Base-by-base conservation (phyloP, 2,113 vertebrate genomes). In the Cololabis saira region DNA sequence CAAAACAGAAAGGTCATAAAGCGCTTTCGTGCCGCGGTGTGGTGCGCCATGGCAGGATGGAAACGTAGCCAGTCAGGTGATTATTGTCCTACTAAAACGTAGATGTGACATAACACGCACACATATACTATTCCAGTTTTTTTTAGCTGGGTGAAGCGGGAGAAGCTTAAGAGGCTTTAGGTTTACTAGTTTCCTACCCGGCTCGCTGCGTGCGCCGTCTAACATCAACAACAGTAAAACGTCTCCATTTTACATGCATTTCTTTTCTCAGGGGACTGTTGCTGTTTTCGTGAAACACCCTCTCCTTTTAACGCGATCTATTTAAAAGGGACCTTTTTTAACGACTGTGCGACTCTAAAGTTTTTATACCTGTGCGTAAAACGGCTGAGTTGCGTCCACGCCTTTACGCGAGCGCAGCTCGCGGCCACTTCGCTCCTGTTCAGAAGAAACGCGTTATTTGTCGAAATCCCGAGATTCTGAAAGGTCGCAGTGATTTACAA, bases 401-500 rank as follows among this genome's bases (percentile, higher is more conserved):
- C 61, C 11, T 64, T 61, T 48, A 48, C 13, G 22, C 67, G 61
- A 37, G 74, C 33, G 33, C 33, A 9, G 10, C 33, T 11, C 10
- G 10, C 33, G 33, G 33, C 33, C 33, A 37, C 3, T 7, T 37
- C 33, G 33, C 33, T 11, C 1, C 33, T 37, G 33, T 37, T 9
- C 10, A 4, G 1, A 11, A 37, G 33, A 10, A 45, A 72, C 62
- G 9, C 14, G 57, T 0, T 24, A 14, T 59, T 12, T 55, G 61
- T 71, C 64, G 2, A 4, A 43, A 19, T 3, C 24, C 54, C 17
- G 61, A 16, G 12, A 16, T 37, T 8, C 61, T 2, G 13, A 42
- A 45, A 37, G 18, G 12, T 50, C 67, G 19, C 17, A 5, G 48
- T 43, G 78, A 72, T 78, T 80, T 78, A 76, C 57, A 18, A 37